Evolutionary conservation across 2,113 vertebrate genomes (phyloP), one percentile per base, ranked within the genome.

Genomic region (Halichoeres trimaculatus): DNA sequence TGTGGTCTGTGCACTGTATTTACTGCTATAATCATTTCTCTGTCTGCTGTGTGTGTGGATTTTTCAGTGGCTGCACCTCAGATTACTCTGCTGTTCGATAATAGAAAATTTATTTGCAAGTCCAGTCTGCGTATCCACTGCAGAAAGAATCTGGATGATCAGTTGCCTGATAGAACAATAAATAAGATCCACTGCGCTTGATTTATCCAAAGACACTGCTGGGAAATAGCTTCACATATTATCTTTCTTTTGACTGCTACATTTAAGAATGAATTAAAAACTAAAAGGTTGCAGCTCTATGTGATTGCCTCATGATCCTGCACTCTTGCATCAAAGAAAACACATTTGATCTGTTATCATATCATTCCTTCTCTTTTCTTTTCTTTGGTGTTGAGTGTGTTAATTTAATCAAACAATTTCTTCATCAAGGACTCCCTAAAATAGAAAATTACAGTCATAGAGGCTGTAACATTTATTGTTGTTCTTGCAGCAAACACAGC

Each of bases 51-150:
- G 56, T 60, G 45, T 72, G 20, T 68, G 59, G 72, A 58, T 86
- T 77, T 65, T 72, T 76, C 53, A 55, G 36, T 66, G 63, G n/a
- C 67, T 87, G 67, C 53, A 48, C 43, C 59, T 76, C 30, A 54
- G 64, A 86, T 88, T 84, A 82, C 61, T 59, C 60, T 48, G 43
- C 34, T 54, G 70, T 72, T 84, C 77, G 71, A 76, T 81, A 75
- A 77, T 38, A 62, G 73, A 78, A 70, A 54, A 84, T 85, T 66
- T 65, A 80, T 77, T 80, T 78, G 57, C 82, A 70, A 67, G 75
- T 70, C 64, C 47, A 68, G 52, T 57, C 67, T 74, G 3, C 1
- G 43, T 78, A 80, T 79, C 38, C 69, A 59, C 78, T 70, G 60
- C 65, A 75, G 58, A 61, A 26, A 58, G 57, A 83, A 51, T 24